Evolutionary conservation across 2,888 invertebrate species (phyloP).

Genomic region (Rhagophthalmus giganteus): DNA sequence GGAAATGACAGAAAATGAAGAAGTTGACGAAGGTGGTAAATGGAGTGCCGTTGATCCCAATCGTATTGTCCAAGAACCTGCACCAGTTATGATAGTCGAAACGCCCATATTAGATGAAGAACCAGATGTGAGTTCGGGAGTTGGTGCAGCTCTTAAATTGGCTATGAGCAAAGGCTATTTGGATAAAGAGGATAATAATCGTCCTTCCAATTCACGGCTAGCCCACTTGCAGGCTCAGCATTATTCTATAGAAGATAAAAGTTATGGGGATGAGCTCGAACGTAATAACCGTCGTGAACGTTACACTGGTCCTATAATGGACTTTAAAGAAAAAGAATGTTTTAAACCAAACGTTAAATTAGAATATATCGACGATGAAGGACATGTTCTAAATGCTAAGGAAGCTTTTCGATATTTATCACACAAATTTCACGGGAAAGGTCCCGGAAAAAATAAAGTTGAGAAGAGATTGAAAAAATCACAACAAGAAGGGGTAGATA

Average conservation of each 20-base stretch:
- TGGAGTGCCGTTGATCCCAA: conserved; percentile 60
- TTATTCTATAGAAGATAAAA: conserved; percentile 80
- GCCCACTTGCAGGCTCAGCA: conserved; percentile 78
- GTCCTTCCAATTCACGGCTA: conserved; percentile 71
- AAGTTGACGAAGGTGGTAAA: conserved; percentile 52
- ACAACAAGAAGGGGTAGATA: conserved; percentile 88
- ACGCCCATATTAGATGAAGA: conserved; percentile 85
- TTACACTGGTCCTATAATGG: conserved; percentile 82
- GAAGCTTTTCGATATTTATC: conserved; percentile 96
- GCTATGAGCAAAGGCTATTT: conserved; percentile 94
- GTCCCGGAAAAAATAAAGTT: conserved; percentile 97
- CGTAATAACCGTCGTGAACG: conserved; percentile 64
- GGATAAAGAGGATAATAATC: conserved; percentile 76
- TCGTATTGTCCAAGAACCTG: conserved; percentile 33
- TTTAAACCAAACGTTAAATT: conserved; percentile 94
- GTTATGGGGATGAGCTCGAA: conserved; percentile 73
- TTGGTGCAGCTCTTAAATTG: conserved; percentile 86
- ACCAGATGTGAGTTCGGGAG: conserved; percentile 88
- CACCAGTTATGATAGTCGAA: conserved; percentile 54
- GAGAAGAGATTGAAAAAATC: conserved; percentile 95
- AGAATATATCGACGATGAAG: conserved; percentile 97
- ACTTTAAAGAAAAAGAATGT: conserved; percentile 88
- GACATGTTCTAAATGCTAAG: conserved; percentile 87
- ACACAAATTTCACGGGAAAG: conserved; percentile 99
- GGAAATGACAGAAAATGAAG: conserved; percentile 42